A percentile compares a stretch with the other conserved stretches of the same genome.
Conservation (phyloP, 2,113 vertebrate species). For the Corythornis vintsioides region DNA sequence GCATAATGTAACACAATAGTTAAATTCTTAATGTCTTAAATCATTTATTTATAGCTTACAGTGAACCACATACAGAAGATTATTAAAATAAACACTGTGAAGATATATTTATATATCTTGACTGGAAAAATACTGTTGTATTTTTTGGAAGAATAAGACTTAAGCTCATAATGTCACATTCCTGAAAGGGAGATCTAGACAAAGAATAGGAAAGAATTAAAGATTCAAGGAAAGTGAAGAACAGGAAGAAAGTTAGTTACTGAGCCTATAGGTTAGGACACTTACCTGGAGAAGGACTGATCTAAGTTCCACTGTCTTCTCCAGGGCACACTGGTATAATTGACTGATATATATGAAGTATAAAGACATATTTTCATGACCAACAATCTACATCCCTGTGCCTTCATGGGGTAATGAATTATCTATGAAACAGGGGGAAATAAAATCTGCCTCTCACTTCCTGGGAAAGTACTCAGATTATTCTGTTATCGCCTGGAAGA, state of each 20-base stretch:
- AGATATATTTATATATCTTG: background rate
- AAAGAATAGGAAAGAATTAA: background rate
- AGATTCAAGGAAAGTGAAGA: background rate
- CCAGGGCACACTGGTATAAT: background rate
- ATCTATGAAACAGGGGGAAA: background rate
- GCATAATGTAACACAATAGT: background rate
- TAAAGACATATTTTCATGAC: background rate
- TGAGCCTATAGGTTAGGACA: background rate
- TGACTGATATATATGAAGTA: background rate
- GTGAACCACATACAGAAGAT: background rate
- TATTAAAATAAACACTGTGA: conserved; percentile 15
- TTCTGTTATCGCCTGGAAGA: background rate
- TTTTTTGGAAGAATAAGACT: conserved; percentile 14
- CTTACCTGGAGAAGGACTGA: background rate
- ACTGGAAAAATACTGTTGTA: background rate
- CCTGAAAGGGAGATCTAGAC: background rate
- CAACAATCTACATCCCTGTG: background rate
- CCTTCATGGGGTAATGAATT: background rate
- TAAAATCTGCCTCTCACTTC: background rate
- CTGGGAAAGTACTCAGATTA: background rate
- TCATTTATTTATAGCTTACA: conserved; percentile 15
- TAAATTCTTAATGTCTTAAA: conserved; percentile 3
- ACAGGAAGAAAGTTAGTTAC: background rate
- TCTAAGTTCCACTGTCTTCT: background rate
- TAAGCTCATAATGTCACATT: background rate